Evolutionary conservation across 1,140 invertebrate species (phyloP).

Genomic region (Sinonovacula constricta): DNA sequence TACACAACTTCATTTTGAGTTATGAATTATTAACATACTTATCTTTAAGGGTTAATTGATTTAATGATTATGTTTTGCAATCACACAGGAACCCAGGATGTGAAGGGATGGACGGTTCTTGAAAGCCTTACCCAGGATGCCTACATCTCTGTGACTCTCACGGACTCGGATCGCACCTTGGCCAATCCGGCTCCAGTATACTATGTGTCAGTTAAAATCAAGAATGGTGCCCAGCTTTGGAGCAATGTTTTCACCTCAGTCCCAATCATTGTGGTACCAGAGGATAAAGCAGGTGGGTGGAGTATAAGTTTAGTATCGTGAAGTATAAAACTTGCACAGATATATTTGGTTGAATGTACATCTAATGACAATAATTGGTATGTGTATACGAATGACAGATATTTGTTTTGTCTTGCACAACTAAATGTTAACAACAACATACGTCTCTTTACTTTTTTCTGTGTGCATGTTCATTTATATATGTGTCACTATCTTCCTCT

Average conservation of each 20-base stretch:
- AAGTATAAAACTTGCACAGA: too few relatives aligned
- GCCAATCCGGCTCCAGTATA: slow-evolving; percentile 49
- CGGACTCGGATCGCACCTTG: slow-evolving; percentile 13
- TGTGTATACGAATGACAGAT: not conserved
- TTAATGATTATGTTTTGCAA: not conserved
- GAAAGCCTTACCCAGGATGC: not conserved
- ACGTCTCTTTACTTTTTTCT: slow-evolving; percentile 1
- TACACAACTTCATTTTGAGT: not conserved
- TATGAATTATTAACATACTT: not conserved
- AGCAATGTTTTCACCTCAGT: slow-evolving; percentile 52
- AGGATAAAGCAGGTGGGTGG: slow-evolving; percentile 60
- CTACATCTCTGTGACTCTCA: not conserved
- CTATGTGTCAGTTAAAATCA: slow-evolving; percentile 61
- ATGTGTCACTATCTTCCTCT: too few relatives aligned
- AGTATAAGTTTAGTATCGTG: not conserved
- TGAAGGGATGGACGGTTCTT: not conserved
- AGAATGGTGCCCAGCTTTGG: slow-evolving; percentile 61
- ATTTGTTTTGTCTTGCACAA: not conserved
- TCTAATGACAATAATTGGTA: not conserved
- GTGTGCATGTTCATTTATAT: not conserved
- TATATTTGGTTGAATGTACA: not conserved
- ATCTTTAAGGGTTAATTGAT: slow-evolving; percentile 15
- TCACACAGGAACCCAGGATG: not conserved
- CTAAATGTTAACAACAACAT: not conserved
- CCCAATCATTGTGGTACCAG: slow-evolving; percentile 61